Evolutionary conservation across 1,140 invertebrate species (phyloP).

Genomic region (Oncopodura yosiiana): DNA sequence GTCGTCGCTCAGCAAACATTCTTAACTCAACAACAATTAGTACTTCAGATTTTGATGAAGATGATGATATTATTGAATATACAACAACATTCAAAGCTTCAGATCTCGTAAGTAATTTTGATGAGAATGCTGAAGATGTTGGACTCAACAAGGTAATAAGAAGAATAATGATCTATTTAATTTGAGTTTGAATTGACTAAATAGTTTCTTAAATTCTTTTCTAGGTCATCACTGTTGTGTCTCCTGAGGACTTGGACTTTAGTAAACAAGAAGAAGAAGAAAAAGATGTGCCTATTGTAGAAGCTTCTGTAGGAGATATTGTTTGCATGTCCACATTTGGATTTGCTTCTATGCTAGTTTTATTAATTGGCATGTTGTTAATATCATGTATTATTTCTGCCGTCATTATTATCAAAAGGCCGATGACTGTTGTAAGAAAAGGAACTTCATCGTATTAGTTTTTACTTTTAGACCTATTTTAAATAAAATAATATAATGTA

Average conservation of each 20-base stretch:
- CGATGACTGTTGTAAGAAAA: no score
- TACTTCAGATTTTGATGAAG: no score
- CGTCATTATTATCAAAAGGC: slow-evolving; percentile 32
- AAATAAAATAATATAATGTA: no score
- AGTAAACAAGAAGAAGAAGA: slow-evolving; percentile 7
- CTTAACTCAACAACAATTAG: no score
- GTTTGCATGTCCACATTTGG: slow-evolving; percentile 35
- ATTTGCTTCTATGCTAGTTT: slow-evolving; percentile 30
- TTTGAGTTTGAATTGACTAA: no score
- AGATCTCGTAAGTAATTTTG: slow-evolving; percentile 46
- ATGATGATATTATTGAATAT: slow-evolving; percentile 30
- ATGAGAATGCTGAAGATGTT: slow-evolving; percentile 62
- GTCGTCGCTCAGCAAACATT: no score
- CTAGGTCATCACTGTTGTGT: slow-evolving; percentile 42
- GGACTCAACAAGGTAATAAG: slow-evolving; percentile 70
- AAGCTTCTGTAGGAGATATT: slow-evolving; percentile 27
- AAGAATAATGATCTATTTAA: no score
- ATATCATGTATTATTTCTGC: slow-evolving; percentile 30
- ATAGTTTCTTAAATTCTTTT: no score
- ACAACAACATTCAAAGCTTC: slow-evolving; percentile 48
- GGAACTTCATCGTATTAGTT: no score
- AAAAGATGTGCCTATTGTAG: slow-evolving; percentile 24
- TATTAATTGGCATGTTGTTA: slow-evolving; percentile 31
- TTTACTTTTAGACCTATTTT: no score
- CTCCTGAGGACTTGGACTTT: slow-evolving; percentile 28